These are phyloP conservation scores for Diadumene lineata DNA, from an alignment of 92 coral and sea anemone species.

Conservation along the genomic window DNA sequence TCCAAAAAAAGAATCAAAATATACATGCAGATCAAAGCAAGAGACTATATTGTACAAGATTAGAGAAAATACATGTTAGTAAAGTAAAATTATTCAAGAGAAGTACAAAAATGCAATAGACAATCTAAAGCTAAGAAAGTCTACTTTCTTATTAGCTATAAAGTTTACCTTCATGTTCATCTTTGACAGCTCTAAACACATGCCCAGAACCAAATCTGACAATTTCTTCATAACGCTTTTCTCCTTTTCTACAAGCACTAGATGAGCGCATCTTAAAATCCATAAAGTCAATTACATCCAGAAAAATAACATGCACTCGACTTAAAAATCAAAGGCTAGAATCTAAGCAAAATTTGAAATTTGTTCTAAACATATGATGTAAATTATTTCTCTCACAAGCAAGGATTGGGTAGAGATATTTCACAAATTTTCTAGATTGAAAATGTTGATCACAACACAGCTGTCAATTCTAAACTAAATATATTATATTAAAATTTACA, in stretches of 20 bases:
- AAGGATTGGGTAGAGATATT: not conserved
- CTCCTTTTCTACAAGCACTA: not conserved
- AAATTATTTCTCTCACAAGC: slow-evolving; percentile 6
- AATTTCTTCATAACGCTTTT: not conserved
- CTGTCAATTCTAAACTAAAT: not conserved
- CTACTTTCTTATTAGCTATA: not conserved
- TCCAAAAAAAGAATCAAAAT: too few relatives aligned
- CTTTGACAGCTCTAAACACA: slow-evolving; percentile 21
- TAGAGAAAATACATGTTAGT: too few relatives aligned
- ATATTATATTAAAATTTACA: not conserved
- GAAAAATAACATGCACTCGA: too few relatives aligned
- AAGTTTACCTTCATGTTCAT: slow-evolving; percentile 28
- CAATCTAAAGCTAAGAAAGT: not conserved
- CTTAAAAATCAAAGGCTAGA: too few relatives aligned
- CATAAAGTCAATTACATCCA: not conserved
- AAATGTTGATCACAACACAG: slow-evolving; percentile 12
- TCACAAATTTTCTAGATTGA: slow-evolving; percentile 7
- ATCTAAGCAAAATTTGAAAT: not conserved
- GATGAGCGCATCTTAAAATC: slow-evolving; percentile 10
- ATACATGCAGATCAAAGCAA: too few relatives aligned
- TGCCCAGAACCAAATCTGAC: slow-evolving; percentile 35
- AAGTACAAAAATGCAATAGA: not conserved
- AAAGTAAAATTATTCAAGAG: too few relatives aligned
- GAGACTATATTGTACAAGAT: too few relatives aligned
- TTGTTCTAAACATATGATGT: not conserved